Evolutionary conservation across 2,113 vertebrate species (phyloP), one percentile per base, ranked within the genome.

Genomic region (Nannospalax galili): DNA sequence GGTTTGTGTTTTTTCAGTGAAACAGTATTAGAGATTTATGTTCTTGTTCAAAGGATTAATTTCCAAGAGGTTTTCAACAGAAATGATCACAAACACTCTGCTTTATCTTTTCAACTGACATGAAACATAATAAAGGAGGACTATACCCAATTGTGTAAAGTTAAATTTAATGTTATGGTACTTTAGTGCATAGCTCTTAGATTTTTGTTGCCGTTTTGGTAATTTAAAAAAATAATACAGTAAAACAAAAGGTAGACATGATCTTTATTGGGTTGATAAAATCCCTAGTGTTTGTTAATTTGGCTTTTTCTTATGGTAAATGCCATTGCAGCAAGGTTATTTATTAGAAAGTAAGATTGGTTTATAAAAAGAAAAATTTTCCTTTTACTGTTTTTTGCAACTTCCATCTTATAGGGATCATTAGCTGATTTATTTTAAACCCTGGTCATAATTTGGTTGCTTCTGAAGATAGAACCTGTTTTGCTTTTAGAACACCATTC

Each of bases 301-400:
- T 52, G 1, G 26, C 11, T 62, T 62, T 81, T 81, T 80, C 65
- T 88, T 88, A 45, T 16, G 60, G 11, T 86, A 85, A 91, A 88
- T 77, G 32, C 16, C n/a, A 85, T 91, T 90, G 74, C 40, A 87
- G 2, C 79, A 85, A 58, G 52, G 35, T 70, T 85, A 80, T 56
- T 3, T 85, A 65, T 80, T 80, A 88, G 60, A 85, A 78, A 88
- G 22, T 58, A 37, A 28, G 64, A 37, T 94, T 94, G 35, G 64
- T 94, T 90, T 94, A 79, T 84, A 90, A 82, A 52, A 42, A 92
- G 52, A 79, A 79, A 69, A 37, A n/a, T 32, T 79, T 90, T 90
- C 70, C 8, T 73, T 75, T 14, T 69, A 77, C 58, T 77, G 78
- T 58, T 95, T 28, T 72, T 82, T 84, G 12, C 6, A 86, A 82